Conservation (phyloP, 2,888 invertebrate species). For the Catotricha subobsoleta region DNA sequence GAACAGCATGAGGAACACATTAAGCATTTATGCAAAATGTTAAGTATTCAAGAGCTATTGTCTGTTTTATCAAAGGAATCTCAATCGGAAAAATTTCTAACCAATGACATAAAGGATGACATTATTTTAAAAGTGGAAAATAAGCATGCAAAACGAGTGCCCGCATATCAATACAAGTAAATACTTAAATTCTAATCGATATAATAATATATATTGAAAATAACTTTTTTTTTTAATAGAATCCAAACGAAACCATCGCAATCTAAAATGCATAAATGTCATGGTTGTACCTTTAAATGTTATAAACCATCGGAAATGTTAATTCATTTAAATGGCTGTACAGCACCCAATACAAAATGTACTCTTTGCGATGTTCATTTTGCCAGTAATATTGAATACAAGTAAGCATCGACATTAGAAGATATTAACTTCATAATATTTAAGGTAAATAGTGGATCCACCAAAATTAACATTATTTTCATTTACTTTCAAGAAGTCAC, state of each 20-base stretch:
- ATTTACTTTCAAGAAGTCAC: conserved; percentile 21
- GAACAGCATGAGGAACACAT: conserved; percentile 24
- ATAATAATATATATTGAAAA: too few species aligned
- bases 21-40: conserved; percentile 21
- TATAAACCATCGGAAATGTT: conserved; percentile 29
- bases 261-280: conserved; percentile 28
- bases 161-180: conserved; percentile 1
- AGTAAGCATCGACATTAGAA: neutral
- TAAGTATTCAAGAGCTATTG: conserved; percentile 21
- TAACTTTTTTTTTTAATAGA: conserved; percentile 2
- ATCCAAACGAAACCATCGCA: conserved; percentile 3
- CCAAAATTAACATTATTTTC: conserved; percentile 23
- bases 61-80: conserved; percentile 16
- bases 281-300: conserved; percentile 27
- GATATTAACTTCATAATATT: neutral
- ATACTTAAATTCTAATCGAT: too few species aligned
- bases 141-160: neutral
- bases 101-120: neutral
- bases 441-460: neutral
- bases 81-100: neutral
- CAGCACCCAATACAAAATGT: conserved; percentile 22
- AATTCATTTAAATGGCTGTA: conserved; percentile 21
- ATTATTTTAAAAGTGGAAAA: neutral
- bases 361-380: conserved; percentile 25
- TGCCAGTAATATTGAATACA: conserved; percentile 2